Evolutionary conservation across 2,113 vertebrate species (phyloP).

Genomic region (Hydrolagus affinis): DNA sequence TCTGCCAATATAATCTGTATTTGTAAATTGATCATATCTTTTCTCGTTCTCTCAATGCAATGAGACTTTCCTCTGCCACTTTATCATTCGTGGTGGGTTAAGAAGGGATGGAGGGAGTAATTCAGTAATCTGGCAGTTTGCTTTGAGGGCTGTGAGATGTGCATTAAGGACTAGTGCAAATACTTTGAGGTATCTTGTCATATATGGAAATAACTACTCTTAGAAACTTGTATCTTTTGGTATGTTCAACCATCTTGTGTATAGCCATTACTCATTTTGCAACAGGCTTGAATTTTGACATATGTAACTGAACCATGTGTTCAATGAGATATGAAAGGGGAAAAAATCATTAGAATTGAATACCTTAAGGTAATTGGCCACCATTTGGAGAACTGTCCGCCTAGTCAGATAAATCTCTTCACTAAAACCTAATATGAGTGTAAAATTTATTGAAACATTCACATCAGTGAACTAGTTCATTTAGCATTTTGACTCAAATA

Average conservation of each 20-base stretch:
- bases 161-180: slow-evolving; percentile 16
- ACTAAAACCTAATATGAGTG: not conserved
- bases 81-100: not conserved
- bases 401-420: not conserved
- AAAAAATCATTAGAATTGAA: too few species aligned
- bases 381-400: not conserved
- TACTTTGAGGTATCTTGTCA: not conserved
- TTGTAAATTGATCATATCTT: not conserved
- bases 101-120: not conserved
- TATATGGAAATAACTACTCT: not conserved
- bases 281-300: too few species aligned
- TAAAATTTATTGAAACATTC: not conserved
- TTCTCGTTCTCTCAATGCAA: not conserved
- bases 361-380: not conserved
- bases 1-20: not conserved
- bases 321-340: too few species aligned
- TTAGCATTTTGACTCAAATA: not conserved
- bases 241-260: slow-evolving; percentile 5
- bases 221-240: slow-evolving; percentile 16
- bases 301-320: too few species aligned
- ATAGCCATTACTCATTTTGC: slow-evolving; percentile 18
- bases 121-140: too few species aligned
- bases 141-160: not conserved
- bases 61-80: not conserved
- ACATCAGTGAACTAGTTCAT: not conserved